Evolutionary conservation across 92 coral and sea anemone species (phyloP).

Genomic region (Paramuricea clavata): DNA sequence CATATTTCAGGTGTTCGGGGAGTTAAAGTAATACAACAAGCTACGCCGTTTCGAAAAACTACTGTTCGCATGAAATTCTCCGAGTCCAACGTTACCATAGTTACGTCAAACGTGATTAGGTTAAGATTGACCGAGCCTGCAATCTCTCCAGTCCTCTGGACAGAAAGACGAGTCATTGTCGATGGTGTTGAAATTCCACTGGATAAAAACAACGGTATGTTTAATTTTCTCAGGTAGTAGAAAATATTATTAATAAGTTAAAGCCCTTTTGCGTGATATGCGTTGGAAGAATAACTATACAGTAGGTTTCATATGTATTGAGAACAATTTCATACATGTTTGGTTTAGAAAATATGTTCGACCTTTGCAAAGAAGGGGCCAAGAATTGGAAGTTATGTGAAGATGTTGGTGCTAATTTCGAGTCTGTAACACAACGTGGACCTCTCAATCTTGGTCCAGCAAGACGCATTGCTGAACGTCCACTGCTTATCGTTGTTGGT

Average conservation of each 20-base stretch:
- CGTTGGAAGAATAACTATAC: too few relatives aligned
- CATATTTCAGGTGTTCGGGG: constrained; percentile 85
- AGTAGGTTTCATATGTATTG: too few relatives aligned
- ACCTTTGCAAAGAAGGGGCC: constrained; percentile 57
- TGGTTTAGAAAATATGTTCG: constrained; percentile 24
- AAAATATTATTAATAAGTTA: neutral
- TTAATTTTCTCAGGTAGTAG: too few relatives aligned
- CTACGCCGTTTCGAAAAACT: constrained; percentile 81
- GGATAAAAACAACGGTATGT: constrained; percentile 57
- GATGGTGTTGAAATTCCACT: constrained; percentile 63
- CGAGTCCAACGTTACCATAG: constrained; percentile 61
- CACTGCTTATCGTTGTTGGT: constrained; percentile 91
- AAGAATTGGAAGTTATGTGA: constrained; percentile 76
- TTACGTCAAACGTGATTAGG: constrained; percentile 79
- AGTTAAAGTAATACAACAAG: constrained; percentile 85
- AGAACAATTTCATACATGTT: too few relatives aligned
- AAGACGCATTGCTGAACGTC: constrained; percentile 86
- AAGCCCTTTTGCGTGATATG: neutral
- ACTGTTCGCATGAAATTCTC: constrained; percentile 69
- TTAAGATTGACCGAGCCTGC: constrained; percentile 86
- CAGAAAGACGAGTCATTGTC: constrained; percentile 66
- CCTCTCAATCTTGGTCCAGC: constrained; percentile 93
- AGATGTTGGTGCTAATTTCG: constrained; percentile 22
- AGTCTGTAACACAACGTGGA: constrained; percentile 77
- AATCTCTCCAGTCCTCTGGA: constrained; percentile 88